Base-by-base conservation (phyloP, 2,888 invertebrate genomes). In the Amorpha juglandis region DNA sequence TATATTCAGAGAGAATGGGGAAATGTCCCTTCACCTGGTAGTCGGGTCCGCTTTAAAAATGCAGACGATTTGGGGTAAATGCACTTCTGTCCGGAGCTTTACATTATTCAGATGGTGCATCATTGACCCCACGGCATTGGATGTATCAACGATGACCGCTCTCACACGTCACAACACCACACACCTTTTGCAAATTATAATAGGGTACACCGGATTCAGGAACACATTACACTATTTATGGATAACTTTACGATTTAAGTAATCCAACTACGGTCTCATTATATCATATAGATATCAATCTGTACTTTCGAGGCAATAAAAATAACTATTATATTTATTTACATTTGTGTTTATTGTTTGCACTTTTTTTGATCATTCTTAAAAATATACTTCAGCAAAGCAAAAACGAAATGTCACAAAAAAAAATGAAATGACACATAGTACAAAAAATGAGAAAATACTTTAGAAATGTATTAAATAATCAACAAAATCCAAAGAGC, bases 41-140 rank as follows among this genome's bases (percentile, higher is more conserved):
- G 65, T 65, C 42, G 45, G 14, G 45, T 9, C 45, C 14, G 65
- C 62, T 65, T 72, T 68, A 76, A 79, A 82, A 79, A 88, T 84
- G 83, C 89, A 89, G 90, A 87, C 90, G 81, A 69, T 64, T 71
- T 71, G 81, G 80, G 90, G 90, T 89, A 87, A 89, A 89, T 71
- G 90, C 76, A 83, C 90, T 85, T 72, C 69, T 74, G 73, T 72
- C 73, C 70, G 69, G 71, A 71, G 71, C 76, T 53, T 81, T 90
- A 81, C 78, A 86, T 91, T 83, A 91, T 92, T 85, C 86, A 89
- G 73, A 66, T 74, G 79, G 77, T 84, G 86, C 86, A 87, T 84
- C 86, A 87, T 84, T 88, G 84, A 87, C 84, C 83, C 79, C 75
- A 19, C 21, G 45, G 35, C 45, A 63, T 52, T 19, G 27, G 35